Conservation (phyloP, 1,140 invertebrate genomes). For the Anastrepha ludens region DNA sequence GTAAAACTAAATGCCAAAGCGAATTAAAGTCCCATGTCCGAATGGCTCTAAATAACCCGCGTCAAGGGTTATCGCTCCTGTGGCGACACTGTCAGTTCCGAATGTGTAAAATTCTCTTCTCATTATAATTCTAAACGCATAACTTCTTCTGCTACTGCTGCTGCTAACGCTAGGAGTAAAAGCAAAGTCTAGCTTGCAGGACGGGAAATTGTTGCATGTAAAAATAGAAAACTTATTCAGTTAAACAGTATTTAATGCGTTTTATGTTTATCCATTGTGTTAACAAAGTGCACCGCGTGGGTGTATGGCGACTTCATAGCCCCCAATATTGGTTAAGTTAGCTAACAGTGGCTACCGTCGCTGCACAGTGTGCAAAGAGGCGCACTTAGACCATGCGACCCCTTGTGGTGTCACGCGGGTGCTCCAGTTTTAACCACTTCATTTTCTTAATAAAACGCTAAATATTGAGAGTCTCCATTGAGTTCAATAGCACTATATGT, state of each 20-base stretch:
- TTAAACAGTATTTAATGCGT: not conserved
- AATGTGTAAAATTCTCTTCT: conserved; percentile 22
- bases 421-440: too few relatives aligned
- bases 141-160: conserved; percentile 17
- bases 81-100: conserved; percentile 51
- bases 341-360: too few relatives aligned
- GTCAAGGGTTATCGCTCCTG: conserved; percentile 44
- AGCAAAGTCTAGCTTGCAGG: not conserved
- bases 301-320: not conserved
- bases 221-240: not conserved
- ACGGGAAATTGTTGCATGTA: not conserved
- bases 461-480: too few relatives aligned
- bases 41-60: conserved; percentile 49
- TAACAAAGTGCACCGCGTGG: not conserved
- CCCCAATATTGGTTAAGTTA: not conserved
- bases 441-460: too few relatives aligned
- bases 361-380: too few relatives aligned
- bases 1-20: conserved; percentile 27
- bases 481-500: too few relatives aligned
- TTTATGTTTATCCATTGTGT: not conserved
- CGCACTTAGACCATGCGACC: too few relatives aligned
- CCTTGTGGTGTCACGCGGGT: too few relatives aligned
- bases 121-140: conserved; percentile 28
- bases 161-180: not conserved
- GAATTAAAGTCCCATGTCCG: conserved; percentile 49